Evolutionary conservation across 2,888 invertebrate genomes (phyloP).

Genomic region (Cheilosia vulpina): DNA sequence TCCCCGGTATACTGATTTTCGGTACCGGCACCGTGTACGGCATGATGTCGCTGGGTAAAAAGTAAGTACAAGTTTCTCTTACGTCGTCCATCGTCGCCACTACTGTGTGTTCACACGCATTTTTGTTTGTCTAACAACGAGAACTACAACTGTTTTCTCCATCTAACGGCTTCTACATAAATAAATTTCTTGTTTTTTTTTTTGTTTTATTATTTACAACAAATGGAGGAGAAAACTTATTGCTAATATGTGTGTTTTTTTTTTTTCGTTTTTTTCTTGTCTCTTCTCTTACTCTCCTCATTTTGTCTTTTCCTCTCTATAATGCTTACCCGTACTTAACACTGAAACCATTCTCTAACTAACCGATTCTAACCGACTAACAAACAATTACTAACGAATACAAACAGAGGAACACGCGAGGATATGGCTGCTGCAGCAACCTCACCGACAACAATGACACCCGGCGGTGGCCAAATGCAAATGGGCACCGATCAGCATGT

Average conservation of each 20-base stretch:
- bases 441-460: conserved; percentile 86
- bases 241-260: conserved; percentile 76
- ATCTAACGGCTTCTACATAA: conserved; percentile 43
- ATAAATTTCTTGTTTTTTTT: conserved; percentile 16
- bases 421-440: conserved; percentile 93
- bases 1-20: conserved; percentile 95
- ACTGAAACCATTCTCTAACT: conserved; percentile 51
- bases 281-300: conserved; percentile 77
- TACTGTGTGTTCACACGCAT: conserved; percentile 57
- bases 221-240: conserved; percentile 67
- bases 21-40: conserved; percentile 95
- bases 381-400: conserved; percentile 19
- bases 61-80: conserved; percentile 87
- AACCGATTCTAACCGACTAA: conserved; percentile 63
- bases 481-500: conserved; percentile 86
- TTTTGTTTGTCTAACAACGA: conserved; percentile 63
- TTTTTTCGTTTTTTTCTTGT: conserved; percentile 61
- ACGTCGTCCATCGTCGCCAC: not conserved
- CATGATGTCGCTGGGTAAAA: conserved; percentile 97
- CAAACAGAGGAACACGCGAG: conserved; percentile 90
- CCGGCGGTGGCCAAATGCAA: conserved; percentile 84
- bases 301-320: conserved; percentile 53
- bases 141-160: conserved; percentile 24
- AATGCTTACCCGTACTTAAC: conserved; percentile 76
- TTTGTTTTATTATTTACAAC: conserved; percentile 5